Conservation (phyloP, 2,113 vertebrate species). For the Entomyzon cyanotis region DNA sequence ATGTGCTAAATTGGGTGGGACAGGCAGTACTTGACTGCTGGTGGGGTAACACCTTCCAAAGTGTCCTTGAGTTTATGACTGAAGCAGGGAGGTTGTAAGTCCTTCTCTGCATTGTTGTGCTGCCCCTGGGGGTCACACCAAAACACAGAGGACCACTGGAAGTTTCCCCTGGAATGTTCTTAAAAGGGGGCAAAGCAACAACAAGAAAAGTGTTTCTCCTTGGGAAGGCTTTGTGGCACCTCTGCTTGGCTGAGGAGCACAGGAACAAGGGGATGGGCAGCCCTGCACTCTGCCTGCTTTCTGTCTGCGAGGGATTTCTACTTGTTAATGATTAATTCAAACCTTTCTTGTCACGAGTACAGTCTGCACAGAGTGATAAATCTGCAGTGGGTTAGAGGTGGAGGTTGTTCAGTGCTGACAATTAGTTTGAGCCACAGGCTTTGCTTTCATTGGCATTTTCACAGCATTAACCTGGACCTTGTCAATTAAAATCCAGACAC, state of each 20-base stretch:
- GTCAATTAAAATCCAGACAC: constrained; percentile 64
- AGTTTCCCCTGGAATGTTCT: neutral
- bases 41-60: neutral
- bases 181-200: neutral
- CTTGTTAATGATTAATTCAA: constrained; percentile 58
- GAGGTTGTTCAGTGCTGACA: constrained; percentile 60
- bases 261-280: neutral
- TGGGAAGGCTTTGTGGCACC: neutral
- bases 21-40: neutral
- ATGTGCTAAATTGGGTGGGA: neutral
- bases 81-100: neutral
- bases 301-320: constrained; percentile 32
- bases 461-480: constrained; percentile 62
- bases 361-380: constrained; percentile 62
- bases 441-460: constrained; percentile 68
- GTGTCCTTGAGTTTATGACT: neutral
- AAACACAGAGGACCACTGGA: neutral
- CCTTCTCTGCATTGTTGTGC: neutral
- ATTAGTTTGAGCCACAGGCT: constrained; percentile 61
- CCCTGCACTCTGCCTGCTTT: neutral
- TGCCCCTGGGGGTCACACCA: neutral
- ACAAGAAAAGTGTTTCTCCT: too few species aligned
- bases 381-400: constrained; percentile 63
- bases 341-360: constrained; percentile 25
- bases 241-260: neutral